A percentile compares a stretch with the other conserved stretches of the same genome.
These are phyloP conservation scores for Ataeniobius toweri DNA, from an alignment of 2,797 vertebrate genomes.

Conservation along the genomic window DNA sequence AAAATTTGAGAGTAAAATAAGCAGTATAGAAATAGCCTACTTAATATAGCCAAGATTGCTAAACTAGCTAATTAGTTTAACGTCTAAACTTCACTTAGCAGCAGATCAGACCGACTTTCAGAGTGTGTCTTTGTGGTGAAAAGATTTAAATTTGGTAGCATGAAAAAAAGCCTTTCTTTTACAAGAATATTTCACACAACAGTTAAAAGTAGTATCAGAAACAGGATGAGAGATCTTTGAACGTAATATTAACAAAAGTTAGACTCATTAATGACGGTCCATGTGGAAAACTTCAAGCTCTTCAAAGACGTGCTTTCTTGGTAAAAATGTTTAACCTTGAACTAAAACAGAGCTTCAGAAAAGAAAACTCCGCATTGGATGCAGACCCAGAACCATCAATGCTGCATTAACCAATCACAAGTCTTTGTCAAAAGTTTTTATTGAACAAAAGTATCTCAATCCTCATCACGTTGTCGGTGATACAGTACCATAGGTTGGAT, in stretches of 20 bases:
- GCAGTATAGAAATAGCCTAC: too few species aligned
- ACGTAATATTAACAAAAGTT: not conserved
- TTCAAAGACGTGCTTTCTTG: not conserved
- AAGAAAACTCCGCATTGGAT: not conserved
- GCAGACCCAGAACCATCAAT: not conserved
- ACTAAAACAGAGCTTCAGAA: not conserved
- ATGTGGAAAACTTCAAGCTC: not conserved
- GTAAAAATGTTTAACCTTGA: not conserved
- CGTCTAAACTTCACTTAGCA: too few species aligned
- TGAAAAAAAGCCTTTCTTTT: not conserved
- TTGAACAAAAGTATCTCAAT: slow-evolving; percentile 85
- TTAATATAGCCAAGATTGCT: too few species aligned
- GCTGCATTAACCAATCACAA: not conserved
- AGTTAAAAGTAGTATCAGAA: not conserved
- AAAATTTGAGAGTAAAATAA: too few species aligned
- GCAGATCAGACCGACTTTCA: too few species aligned
- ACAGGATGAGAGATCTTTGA: not conserved
- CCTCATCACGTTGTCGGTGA: slow-evolving; percentile 80
- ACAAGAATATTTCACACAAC: not conserved
- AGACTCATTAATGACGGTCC: not conserved
- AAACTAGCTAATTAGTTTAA: too few species aligned
- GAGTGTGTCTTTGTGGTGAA: too few species aligned
- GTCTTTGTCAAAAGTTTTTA: slow-evolving; percentile 81
- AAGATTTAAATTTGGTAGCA: too few species aligned
- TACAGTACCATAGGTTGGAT: slow-evolving; percentile 82